A percentile compares a stretch with the other conserved stretches of the same genome.
Conservation (phyloP, 2,113 vertebrate species). For the Cacatua alba region DNA sequence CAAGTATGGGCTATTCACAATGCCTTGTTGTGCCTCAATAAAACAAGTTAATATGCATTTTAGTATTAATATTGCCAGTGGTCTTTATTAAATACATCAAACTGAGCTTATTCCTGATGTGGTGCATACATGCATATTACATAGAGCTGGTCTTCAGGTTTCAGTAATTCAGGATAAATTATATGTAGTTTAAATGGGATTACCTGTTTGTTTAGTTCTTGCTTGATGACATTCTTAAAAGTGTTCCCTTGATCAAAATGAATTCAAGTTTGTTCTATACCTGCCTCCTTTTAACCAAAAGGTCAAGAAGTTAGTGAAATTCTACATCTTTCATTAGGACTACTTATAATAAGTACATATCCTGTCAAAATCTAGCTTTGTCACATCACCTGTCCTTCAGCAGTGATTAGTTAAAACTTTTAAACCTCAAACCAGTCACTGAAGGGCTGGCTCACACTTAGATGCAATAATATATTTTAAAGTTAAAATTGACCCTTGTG, state of each 20-base stretch:
- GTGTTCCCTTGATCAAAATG: neutral
- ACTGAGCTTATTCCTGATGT: neutral
- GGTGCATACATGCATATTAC: neutral
- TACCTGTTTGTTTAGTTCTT: neutral
- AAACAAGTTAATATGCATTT: constrained; percentile 82
- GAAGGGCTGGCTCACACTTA: neutral
- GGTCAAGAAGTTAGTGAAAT: neutral
- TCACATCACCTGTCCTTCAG: neutral
- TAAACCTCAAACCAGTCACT: neutral
- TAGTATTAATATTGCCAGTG: constrained; percentile 65
- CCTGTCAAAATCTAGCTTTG: neutral
- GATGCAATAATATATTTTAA: neutral
- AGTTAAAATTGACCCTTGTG: neutral
- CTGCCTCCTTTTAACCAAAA: neutral
- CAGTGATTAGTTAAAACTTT: neutral
- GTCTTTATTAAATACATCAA: neutral
- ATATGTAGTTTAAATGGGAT: neutral
- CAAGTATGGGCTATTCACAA: constrained; percentile 76
- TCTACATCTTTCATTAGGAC: neutral
- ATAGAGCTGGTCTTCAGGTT: neutral
- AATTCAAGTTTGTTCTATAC: neutral
- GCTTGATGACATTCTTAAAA: neutral
- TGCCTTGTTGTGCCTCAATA: constrained; percentile 90
- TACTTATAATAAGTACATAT: neutral
- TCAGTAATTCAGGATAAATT: neutral